Percentiles rank a stretch among this genome's conserved stretches.
Conservation (phyloP, 2,888 invertebrate genomes). For the Bursaphelenchus okinawaensis region DNA sequence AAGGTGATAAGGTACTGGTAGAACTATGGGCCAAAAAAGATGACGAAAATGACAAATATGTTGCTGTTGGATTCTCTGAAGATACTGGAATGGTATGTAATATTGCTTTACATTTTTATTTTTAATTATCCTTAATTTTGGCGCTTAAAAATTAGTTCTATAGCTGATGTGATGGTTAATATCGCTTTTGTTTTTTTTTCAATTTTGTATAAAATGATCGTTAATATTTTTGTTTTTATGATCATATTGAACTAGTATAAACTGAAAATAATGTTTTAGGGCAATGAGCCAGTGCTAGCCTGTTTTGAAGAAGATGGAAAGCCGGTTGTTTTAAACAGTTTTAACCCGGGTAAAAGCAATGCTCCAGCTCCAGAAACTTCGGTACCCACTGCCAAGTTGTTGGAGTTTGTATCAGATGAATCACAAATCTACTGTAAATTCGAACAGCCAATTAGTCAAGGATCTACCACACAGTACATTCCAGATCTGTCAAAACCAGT, state of each 20-base stretch:
- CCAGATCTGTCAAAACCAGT: not conserved
- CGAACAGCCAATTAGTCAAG: not conserved
- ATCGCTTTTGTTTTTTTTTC: not conserved
- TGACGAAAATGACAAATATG: constrained; percentile 22
- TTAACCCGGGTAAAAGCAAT: not conserved
- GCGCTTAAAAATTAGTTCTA: not conserved
- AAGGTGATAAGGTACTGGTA: not conserved
- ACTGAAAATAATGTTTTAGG: no score
- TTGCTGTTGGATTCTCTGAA: constrained; percentile 41
- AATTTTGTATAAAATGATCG: no score
- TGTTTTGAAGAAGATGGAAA: constrained; percentile 7
- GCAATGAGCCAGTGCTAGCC: constrained; percentile 21
- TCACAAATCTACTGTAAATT: constrained; percentile 11
- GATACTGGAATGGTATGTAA: constrained; percentile 28
- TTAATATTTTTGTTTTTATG: no score
- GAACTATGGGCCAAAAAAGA: constrained; percentile 14
- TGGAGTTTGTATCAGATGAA: not conserved
- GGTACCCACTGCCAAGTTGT: not conserved
- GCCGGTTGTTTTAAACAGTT: not conserved
- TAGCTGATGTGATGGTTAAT: not conserved
- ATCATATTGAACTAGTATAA: not conserved
- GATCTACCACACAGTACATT: not conserved
- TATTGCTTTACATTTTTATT: no score
- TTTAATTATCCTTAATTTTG: no score
- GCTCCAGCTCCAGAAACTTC: not conserved